phyloP scores from a whole-genome alignment of 1,140 invertebrate species.

The Zaprionus taronus region DNA sequence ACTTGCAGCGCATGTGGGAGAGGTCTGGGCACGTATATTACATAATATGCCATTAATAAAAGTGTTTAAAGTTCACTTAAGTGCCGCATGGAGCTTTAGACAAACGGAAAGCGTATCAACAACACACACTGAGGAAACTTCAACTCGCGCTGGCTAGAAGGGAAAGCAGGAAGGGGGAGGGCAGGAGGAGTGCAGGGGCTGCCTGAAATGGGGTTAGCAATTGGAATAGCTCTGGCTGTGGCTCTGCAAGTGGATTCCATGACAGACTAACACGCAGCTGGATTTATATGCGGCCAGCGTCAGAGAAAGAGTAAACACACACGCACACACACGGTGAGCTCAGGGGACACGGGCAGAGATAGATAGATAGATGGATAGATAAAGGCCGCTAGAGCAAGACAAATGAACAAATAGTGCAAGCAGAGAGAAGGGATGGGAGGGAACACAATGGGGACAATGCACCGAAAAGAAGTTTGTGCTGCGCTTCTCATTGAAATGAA shows the following conservation, averaged over 20 bases:
- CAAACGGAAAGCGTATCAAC: constrained; percentile 81
- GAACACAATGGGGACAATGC: constrained; percentile 21
- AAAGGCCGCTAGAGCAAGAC: constrained; percentile 50
- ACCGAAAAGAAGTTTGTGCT: constrained; percentile 46
- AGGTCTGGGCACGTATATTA: constrained; percentile 72
- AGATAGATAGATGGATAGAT: constrained; percentile 29
- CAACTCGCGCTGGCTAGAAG: constrained; percentile 32
- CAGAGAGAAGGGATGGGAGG: background rate
- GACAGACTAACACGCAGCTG: constrained; percentile 64
- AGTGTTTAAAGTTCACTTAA: constrained; percentile 84
- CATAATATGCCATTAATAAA: constrained; percentile 84
- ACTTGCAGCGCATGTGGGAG: constrained; percentile 3
- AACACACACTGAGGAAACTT: constrained; percentile 73
- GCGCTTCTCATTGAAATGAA: constrained; percentile 61
- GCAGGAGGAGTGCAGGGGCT: background rate
- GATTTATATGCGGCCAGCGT: constrained; percentile 77
- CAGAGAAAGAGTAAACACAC: constrained; percentile 64
- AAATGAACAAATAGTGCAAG: constrained; percentile 55
- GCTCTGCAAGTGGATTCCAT: constrained; percentile 46
- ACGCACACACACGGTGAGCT: constrained; percentile 5
- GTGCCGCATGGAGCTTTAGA: constrained; percentile 82
- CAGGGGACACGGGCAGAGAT: constrained; percentile 27
- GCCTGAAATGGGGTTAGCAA: background rate
- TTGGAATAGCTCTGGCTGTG: constrained; percentile 30
- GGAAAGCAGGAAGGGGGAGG: background rate